A percentile compares a stretch with the other conserved stretches of the same genome.
Evolutionary conservation across 35 echinoderm and acorn worm species (phyloP).

Genomic region (Eucidaris tribuloides): DNA sequence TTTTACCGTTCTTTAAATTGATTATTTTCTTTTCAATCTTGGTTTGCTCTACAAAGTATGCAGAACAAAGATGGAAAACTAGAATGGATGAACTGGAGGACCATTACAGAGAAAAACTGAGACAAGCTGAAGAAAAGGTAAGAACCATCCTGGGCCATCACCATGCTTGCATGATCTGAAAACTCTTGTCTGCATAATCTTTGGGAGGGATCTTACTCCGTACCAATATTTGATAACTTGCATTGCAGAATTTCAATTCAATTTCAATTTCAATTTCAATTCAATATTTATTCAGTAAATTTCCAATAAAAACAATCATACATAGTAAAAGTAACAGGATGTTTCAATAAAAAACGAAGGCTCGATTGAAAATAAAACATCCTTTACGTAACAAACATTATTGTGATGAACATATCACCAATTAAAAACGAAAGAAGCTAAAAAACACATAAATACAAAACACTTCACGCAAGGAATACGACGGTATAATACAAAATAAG

Average conservation of each 20-base stretch:
- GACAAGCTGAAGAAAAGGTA: constrained; percentile 52
- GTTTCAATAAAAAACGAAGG: too few species aligned
- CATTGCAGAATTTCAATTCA: background rate
- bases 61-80: constrained; percentile 33
- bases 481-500: too few species aligned
- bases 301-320: background rate
- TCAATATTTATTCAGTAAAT: background rate
- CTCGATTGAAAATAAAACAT: too few species aligned
- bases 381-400: too few species aligned
- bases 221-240: background rate
- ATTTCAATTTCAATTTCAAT: background rate
- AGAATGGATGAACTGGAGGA: constrained; percentile 37
- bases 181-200: background rate
- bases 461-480: too few species aligned
- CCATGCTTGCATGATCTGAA: background rate
- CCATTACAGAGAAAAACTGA: constrained; percentile 28
- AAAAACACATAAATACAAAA: too few species aligned
- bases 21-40: background rate
- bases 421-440: too few species aligned
- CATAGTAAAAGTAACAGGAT: background rate
- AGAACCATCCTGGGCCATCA: background rate
- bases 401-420: too few species aligned
- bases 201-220: background rate
- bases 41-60: background rate
- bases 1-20: background rate